phyloP scores from a whole-genome alignment of 2,888 invertebrate genomes.

The Oxytorus armatus region DNA sequence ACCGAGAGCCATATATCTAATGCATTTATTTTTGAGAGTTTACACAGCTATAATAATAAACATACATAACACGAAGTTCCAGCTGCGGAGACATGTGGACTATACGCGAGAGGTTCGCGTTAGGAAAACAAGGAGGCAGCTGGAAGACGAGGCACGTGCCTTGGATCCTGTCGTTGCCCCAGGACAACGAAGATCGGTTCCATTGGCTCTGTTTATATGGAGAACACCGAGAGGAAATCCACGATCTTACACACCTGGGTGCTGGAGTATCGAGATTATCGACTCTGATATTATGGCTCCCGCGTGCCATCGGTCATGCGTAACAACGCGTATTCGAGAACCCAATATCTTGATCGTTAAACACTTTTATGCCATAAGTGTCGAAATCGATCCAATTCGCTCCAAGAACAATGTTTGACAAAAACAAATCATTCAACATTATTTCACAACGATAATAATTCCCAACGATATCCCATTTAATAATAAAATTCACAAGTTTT shows the following conservation, averaged over 20 bases:
- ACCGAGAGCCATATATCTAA: background rate
- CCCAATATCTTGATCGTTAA: background rate
- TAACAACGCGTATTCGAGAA: constrained; percentile 19
- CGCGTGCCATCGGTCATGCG: constrained; percentile 54
- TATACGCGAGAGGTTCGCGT: constrained; percentile 35
- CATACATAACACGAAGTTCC: constrained; percentile 28
- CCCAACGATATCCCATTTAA: too few species aligned
- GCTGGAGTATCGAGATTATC: constrained; percentile 62
- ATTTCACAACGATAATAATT: too few species aligned
- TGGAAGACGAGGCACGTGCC: constrained; percentile 61
- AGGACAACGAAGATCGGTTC: constrained; percentile 17
- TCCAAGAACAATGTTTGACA: too few species aligned
- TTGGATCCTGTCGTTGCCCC: constrained; percentile 36
- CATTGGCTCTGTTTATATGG: constrained; percentile 1
- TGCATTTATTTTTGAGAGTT: constrained; percentile 25
- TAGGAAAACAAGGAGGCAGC: constrained; percentile 65
- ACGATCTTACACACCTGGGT: constrained; percentile 40
- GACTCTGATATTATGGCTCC: constrained; percentile 19
- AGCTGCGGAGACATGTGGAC: constrained; percentile 63
- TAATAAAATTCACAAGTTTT: too few species aligned
- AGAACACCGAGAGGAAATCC: background rate
- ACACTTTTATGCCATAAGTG: too few species aligned
- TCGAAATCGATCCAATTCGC: too few species aligned
- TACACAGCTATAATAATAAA: background rate
- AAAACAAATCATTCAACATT: too few species aligned